A percentile compares a stretch with the other conserved stretches of the same genome.
Conservation (phyloP, 2,113 vertebrate genomes). For the Raja brachyura region DNA sequence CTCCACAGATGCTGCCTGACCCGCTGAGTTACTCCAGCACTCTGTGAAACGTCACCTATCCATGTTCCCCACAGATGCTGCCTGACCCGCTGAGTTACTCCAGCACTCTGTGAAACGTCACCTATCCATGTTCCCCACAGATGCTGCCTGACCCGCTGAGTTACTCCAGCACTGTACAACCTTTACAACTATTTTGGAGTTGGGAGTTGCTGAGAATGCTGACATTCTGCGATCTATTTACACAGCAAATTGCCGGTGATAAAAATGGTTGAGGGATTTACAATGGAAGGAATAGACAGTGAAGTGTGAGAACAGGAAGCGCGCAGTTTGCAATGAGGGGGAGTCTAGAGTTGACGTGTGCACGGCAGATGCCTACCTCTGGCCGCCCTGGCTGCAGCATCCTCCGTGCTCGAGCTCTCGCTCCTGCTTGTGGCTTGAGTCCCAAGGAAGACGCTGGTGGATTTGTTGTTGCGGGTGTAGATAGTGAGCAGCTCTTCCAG, state of each 20-base stretch:
- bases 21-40: too few species aligned
- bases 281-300: background rate
- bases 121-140: too few species aligned
- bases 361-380: conserved; percentile 59
- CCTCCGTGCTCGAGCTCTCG: conserved; percentile 48
- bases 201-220: background rate
- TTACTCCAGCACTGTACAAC: too few species aligned
- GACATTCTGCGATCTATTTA: background rate
- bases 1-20: too few species aligned
- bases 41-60: too few species aligned
- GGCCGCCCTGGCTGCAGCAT: conserved; percentile 50
- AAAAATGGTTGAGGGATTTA: background rate
- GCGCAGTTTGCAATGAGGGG: too few species aligned
- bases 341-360: too few species aligned
- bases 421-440: conserved; percentile 57
- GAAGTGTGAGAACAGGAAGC: background rate
- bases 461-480: conserved; percentile 89
- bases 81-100: too few species aligned
- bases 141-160: too few species aligned
- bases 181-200: background rate
- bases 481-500: conserved; percentile 89
- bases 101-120: too few species aligned
- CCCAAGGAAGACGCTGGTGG: conserved; percentile 80
- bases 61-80: too few species aligned
- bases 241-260: background rate